A percentile compares a stretch with the other conserved stretches of the same genome.
phyloP scores from a whole-genome alignment of 2,797 vertebrate genomes.

The Esox masquinongy region DNA sequence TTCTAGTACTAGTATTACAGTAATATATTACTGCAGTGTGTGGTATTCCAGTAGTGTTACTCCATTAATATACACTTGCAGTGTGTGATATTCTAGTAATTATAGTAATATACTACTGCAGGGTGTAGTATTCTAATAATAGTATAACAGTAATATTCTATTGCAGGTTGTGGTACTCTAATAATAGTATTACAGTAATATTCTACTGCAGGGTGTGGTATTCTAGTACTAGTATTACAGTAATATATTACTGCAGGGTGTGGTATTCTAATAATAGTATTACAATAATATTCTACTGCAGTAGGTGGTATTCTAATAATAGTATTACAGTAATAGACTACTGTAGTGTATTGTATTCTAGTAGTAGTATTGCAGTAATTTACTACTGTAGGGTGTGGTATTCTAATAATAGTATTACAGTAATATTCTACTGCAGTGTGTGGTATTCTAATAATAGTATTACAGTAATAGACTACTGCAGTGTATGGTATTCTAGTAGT shows the following conservation, averaged over 20 bases:
- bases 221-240: conserved; percentile 27
- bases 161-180: conserved; percentile 20
- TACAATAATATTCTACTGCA: too few species aligned
- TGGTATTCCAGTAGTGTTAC: conserved; percentile 21
- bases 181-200: conserved; percentile 25
- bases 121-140: too few species aligned
- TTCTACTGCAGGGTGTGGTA: conserved; percentile 32
- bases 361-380: conserved; percentile 18
- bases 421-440: conserved; percentile 2
- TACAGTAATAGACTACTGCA: conserved; percentile 20
- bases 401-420: too few species aligned
- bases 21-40: background rate
- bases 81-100: too few species aligned
- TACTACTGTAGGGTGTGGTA: too few species aligned
- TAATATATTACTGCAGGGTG: too few species aligned
- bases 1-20: too few species aligned
- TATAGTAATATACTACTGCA: too few species aligned
- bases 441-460: conserved; percentile 24
- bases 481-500: conserved; percentile 40
- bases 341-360: conserved; percentile 27
- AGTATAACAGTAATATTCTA: too few species aligned
- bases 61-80: conserved; percentile 29
- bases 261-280: too few species aligned
- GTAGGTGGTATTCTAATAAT: conserved; percentile 14
- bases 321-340: conserved; percentile 30